Evolutionary conservation across 92 coral and sea anemone species (phyloP), one percentile per base, ranked within the genome.

Genomic region (Metridium senile): DNA sequence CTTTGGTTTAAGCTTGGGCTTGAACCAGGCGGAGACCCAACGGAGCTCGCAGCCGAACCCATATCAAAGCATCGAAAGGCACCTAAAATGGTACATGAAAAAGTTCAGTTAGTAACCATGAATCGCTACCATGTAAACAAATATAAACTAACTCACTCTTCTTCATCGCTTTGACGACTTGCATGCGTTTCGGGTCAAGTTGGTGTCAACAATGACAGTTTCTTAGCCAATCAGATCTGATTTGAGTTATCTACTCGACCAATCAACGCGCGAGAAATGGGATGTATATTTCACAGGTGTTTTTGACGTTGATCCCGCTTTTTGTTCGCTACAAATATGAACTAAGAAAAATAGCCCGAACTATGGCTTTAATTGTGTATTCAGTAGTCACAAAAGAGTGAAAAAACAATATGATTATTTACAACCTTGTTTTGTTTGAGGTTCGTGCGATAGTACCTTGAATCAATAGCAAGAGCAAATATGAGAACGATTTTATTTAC

Each of bases 11-110:
- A 65, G 61, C 82, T 92, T 34, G 86, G 82, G 65, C 75, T 85
- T 3, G 97, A 92, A 54, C 93, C 93, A 0, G 97, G 78, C 32
- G 91, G 97, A 13, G 97, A 92, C 33, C 86, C 80, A 23, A 83
- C 93, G n/a, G 90, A 89, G 31, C 93, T 88, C 6, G 93, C 93
- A 29, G 86, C 97, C 13, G 93, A 85, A 13, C 97, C 97, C 97
- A 92, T 92, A 25, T 76, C 84, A 68, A 87, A 75, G 82, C 85
- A 86, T 72, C 89, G 62, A 79, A 83, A 81, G 34, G 85, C 85
- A 71, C 90, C 90, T 85, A 82, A 49, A n/a, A n/a, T n/a, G n/a
- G n/a, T n/a, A n/a, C n/a, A n/a, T n/a, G n/a, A n/a, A n/a, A n/a
- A n/a, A 25, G 33, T 51, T 34, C 27, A 21, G 69, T 66, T 43